Evolutionary conservation across 2,797 vertebrate genomes (phyloP).

Genomic region (Xenopus petersii): DNA sequence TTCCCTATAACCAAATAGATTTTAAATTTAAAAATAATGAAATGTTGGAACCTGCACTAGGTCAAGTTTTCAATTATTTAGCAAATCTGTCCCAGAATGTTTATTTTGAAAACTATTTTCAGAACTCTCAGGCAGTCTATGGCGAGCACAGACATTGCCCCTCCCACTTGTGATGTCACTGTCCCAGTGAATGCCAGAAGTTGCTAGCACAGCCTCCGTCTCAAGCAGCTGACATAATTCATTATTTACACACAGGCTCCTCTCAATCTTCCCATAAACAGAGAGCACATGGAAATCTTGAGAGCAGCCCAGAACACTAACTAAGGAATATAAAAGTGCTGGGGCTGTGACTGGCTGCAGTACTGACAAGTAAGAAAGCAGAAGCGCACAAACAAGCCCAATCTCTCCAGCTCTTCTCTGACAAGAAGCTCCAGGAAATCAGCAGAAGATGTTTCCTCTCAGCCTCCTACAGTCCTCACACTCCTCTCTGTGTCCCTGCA

Average conservation of each 20-base stretch:
- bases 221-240: background rate
- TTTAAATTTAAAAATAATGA: too few relatives aligned
- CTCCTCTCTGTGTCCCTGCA: conserved; percentile 48
- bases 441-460: conserved; percentile 51
- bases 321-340: background rate
- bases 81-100: too few relatives aligned
- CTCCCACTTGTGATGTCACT: background rate
- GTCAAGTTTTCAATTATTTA: too few relatives aligned
- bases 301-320: conserved; percentile 6
- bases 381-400: background rate
- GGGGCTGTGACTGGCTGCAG: conserved; percentile 4
- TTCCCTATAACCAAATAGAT: too few relatives aligned
- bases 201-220: background rate
- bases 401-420: conserved; percentile 4
- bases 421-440: background rate
- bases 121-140: too few relatives aligned
- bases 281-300: background rate
- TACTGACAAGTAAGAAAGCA: conserved; percentile 10
- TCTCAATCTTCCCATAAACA: background rate
- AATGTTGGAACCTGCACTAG: too few relatives aligned
- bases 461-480: conserved; percentile 47
- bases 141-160: too few relatives aligned
- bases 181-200: background rate
- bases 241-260: background rate
- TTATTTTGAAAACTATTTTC: too few relatives aligned